Percentiles rank a stretch among this genome's conserved stretches.
Conservation (phyloP, 2,888 invertebrate genomes). For the Thumatha senex region DNA sequence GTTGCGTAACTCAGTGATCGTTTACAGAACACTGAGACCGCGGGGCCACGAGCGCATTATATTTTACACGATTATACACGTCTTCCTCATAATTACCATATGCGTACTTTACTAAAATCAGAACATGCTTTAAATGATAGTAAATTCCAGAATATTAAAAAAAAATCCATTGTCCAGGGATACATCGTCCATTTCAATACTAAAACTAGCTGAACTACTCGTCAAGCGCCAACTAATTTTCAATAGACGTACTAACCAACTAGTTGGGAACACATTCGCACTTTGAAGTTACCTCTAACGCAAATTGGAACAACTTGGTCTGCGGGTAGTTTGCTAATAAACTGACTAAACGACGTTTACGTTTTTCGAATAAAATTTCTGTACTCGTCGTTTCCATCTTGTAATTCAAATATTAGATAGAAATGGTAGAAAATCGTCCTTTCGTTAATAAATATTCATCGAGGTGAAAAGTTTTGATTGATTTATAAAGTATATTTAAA, state of each 20-base stretch:
- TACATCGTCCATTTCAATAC: slow-evolving; percentile 13
- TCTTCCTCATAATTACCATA: too few species aligned
- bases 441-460: slow-evolving; percentile 59
- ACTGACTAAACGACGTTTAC: slow-evolving; percentile 22
- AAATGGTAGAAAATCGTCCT: slow-evolving; percentile 37
- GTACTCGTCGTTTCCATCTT: background rate
- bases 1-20: too few species aligned
- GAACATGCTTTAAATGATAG: too few species aligned
- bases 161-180: too few species aligned
- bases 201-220: slow-evolving; percentile 28
- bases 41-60: too few species aligned
- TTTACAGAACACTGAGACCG: too few species aligned
- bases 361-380: slow-evolving; percentile 16
- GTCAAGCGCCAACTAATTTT: slow-evolving; percentile 24
- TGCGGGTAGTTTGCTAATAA: slow-evolving; percentile 24
- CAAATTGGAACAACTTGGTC: slow-evolving; percentile 37
- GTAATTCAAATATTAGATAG: slow-evolving; percentile 18
- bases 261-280: slow-evolving; percentile 38
- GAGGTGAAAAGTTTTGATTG: slow-evolving; percentile 62
- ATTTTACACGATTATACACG: too few species aligned
- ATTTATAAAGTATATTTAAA: slow-evolving; percentile 63
- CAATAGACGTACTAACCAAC: slow-evolving; percentile 31
- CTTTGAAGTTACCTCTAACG: slow-evolving; percentile 37
- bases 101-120: too few species aligned
- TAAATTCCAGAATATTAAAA: too few species aligned